Base-by-base conservation (phyloP, 2,797 vertebrate genomes). In the Tolypeutes matacus region DNA sequence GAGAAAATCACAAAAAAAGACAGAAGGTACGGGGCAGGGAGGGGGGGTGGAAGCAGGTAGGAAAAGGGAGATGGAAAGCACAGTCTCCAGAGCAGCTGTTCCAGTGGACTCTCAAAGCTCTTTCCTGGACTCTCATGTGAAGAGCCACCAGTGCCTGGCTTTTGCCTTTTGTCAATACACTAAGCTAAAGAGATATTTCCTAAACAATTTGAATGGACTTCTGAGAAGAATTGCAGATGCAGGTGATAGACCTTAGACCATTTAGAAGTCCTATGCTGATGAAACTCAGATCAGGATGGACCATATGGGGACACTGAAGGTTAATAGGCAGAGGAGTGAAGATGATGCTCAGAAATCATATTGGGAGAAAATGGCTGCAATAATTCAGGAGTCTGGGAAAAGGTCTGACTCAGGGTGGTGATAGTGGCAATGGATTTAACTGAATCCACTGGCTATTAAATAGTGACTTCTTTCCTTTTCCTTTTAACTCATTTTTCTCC, bases 401-500 rank as follows among this genome's bases (percentile, higher is more conserved):
- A 8, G 9, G 10, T 51, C 17, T 69, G 34, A 49, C 5, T 5
- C 34, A 4, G 10, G 12, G 39, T 15, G 23, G 21, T 31, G 56
- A 20, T 42, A 53, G 25, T 58, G 31, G 31, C 76, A 85, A 86
- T 29, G 34, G 23, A 92, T 56, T 70, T 82, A 70, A 46, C 13
- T 51, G 31, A 78, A 86, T 75, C 49, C 53, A 75, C 1, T 73
- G 39, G 34, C 18, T 60, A 58, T 21, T 80, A 73, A 89, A 88
- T 25, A 83, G 34, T 83, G n/a, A 89, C 34, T 84, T 56, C 25
- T 65, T 18, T 92, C 15, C 17, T 69, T 69, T 93, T 60, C 80
- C 85, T 93, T 97, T 82, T 81, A 81, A 82, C 36, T 93, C 46
- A 75, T 83, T 92, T 81, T 89, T 39, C 73, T 69, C 42, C 81